Evolutionary conservation across 92 coral and sea anemone species (phyloP).

Genomic region (Porites lobata): DNA sequence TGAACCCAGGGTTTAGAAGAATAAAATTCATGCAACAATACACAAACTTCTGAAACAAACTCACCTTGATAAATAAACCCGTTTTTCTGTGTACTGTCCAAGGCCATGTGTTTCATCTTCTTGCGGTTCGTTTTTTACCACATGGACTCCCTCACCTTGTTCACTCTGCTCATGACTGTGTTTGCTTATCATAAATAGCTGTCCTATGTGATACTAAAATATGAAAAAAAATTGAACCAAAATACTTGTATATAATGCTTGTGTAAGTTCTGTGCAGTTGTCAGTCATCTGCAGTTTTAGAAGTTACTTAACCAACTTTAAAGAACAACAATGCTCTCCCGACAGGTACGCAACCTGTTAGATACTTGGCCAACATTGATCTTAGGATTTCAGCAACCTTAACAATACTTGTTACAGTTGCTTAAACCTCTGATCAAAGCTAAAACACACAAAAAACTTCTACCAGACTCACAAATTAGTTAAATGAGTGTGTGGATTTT

Average conservation of each 20-base stretch:
- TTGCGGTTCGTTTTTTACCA: conserved; percentile 93
- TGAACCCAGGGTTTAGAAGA: too few relatives aligned
- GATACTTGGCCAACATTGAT: too few relatives aligned
- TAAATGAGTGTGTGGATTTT: too few relatives aligned
- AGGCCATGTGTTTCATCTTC: conserved; percentile 89
- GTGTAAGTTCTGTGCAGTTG: not conserved
- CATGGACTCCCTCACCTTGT: conserved; percentile 95
- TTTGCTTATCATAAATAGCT: conserved; percentile 95
- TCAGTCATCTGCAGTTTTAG: not conserved
- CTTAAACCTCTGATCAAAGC: too few relatives aligned
- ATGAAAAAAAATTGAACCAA: not conserved
- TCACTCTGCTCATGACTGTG: conserved; percentile 99
- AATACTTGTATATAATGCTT: not conserved
- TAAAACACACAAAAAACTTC: too few relatives aligned
- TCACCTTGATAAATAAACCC: conserved; percentile 96
- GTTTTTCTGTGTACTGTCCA: conserved; percentile 95
- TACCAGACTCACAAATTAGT: too few relatives aligned
- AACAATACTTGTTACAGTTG: too few relatives aligned
- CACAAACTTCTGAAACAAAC: not conserved
- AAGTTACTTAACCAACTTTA: too few relatives aligned
- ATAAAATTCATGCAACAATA: too few relatives aligned
- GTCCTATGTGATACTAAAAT: conserved; percentile 92
- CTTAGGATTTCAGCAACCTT: too few relatives aligned
- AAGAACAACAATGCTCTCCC: too few relatives aligned
- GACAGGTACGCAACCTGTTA: too few relatives aligned